Percentiles rank a stretch among this genome's conserved stretches.
Conservation (phyloP, 2,797 vertebrate genomes). For the Sebastes taczanowskii region DNA sequence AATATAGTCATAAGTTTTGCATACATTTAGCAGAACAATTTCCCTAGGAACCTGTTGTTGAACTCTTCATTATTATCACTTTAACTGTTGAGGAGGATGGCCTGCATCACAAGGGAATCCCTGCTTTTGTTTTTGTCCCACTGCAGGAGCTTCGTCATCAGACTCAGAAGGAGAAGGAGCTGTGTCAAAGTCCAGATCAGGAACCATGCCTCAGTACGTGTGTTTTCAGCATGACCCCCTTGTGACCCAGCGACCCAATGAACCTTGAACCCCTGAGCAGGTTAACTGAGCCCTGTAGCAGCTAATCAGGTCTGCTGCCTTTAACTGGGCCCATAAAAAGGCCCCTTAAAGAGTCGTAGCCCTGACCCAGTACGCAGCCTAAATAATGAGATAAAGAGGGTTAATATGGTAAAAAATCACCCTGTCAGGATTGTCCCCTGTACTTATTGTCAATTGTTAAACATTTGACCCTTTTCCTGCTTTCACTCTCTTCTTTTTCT, state of each 20-base stretch:
- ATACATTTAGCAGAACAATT: background rate
- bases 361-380: conserved; percentile 3
- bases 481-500: background rate
- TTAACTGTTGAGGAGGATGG: background rate
- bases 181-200: conserved; percentile 84
- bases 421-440: background rate
- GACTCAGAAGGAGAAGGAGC: conserved; percentile 93
- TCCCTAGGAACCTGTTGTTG: background rate
- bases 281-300: conserved; percentile 52
- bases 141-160: conserved; percentile 91
- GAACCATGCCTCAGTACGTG: conserved; percentile 97
- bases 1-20: background rate
- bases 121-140: background rate
- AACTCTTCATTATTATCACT: background rate
- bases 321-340: conserved; percentile 42
- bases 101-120: background rate
- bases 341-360: conserved; percentile 34
- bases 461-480: background rate
- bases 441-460: conserved; percentile 14
- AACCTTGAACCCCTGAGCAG: conserved; percentile 31
- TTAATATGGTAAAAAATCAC: conserved; percentile 37
- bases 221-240: conserved; percentile 34
- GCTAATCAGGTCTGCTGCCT: conserved; percentile 32
- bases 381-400: conserved; percentile 31
- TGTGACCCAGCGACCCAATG: conserved; percentile 29